Evolutionary conservation across 1,140 invertebrate genomes (phyloP), one percentile per base, ranked within the genome.

Genomic region (Matsumurasca onukii): DNA sequence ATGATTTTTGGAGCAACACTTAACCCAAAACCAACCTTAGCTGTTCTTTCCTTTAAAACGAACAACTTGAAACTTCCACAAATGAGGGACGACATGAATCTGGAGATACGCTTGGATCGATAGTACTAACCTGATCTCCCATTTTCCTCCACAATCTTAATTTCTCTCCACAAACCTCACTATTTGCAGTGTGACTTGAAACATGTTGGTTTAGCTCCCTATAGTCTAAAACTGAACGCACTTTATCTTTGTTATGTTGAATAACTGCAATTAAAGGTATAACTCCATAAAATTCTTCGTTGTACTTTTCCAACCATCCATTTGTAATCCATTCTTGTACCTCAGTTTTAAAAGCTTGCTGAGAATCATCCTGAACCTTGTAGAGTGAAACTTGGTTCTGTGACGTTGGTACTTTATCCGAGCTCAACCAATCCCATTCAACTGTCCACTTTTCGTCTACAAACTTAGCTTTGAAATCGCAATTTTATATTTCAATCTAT

Each of bases 21-120:
- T 24, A 65, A 39, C 3, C 31, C 62, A 65, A 65, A 65, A 3
- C 31, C 62, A 34, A 39, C 62, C 31, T 39, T 34, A 39, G 9
- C 20, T 3, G 17, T 65, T 65, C 30, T 12, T n/a, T 17, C 62
- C 62, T 65, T 65, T 65, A 22, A 65, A 24, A 3, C 27, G n/a
- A 22, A 65, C 31, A 34, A 31, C 62, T 65, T 65, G 62, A 31
- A 34, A 65, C 24, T 39, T 65, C 62, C 62, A 65, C 31, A 65
- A 39, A 13, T 65, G 20, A 39, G 27, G 27, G 39, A 31, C 27
- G 17, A 65, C 25, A 39, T 65, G 62, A 3, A 65, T 39, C 22
- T 65, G 30, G n/a, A 31, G 15, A 31, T 31, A 65, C 27, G 29
- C 62, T 65, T 34, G n/a, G 20, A 31, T 12, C 17, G 20, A 29